Percentiles rank a stretch among this genome's conserved stretches.
Evolutionary conservation across 2,888 invertebrate species (phyloP).

Genomic region (Eupithecia inturbata): DNA sequence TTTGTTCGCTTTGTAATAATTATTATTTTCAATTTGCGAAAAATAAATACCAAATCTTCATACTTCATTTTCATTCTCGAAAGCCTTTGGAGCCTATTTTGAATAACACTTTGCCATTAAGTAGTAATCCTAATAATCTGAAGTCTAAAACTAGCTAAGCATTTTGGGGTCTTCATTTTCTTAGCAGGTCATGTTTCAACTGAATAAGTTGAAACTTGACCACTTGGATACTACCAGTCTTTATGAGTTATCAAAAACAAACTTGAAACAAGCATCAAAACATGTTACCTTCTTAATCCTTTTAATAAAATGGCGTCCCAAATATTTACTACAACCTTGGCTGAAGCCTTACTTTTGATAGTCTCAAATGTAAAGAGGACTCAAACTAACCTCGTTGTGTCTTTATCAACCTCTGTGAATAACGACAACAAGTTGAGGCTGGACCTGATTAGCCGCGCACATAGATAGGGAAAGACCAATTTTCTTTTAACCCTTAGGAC

Average conservation of each 20-base stretch:
- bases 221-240: neutral
- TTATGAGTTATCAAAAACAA: slow-evolving; percentile 11
- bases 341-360: slow-evolving; percentile 36
- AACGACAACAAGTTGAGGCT: no score
- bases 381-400: no score
- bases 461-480: no score
- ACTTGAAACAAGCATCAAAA: slow-evolving; percentile 16
- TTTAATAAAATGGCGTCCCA: slow-evolving; percentile 29
- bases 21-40: neutral
- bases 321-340: slow-evolving; percentile 34
- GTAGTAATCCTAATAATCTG: no score
- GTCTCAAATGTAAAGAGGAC: slow-evolving; percentile 8
- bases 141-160: neutral
- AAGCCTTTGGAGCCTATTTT: neutral
- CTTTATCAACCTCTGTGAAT: no score
- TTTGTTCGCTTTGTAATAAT: neutral
- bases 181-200: neutral
- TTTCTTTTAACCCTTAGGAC: no score
- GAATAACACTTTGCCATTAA: neutral
- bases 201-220: neutral
- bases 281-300: slow-evolving; percentile 17
- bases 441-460: no score
- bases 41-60: neutral
- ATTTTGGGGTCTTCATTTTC: neutral
- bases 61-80: neutral